phyloP scores from a whole-genome alignment of 2,888 invertebrate genomes.

The Drosophila picticornis region DNA sequence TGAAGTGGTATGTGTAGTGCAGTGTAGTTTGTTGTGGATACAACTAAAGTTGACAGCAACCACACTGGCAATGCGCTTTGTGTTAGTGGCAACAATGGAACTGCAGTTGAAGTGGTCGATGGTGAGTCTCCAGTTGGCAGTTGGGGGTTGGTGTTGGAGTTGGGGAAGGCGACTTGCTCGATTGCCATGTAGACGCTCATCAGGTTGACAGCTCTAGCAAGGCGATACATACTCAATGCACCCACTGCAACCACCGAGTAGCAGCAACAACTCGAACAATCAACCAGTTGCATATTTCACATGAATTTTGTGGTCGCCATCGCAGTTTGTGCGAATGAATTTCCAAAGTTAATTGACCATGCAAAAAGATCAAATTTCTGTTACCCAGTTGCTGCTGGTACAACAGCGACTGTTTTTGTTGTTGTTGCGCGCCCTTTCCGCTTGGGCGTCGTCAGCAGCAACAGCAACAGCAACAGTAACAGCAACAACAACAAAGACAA shows the following conservation, averaged over 20 bases:
- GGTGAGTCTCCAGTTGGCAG: not conserved
- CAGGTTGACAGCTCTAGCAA: slow-evolving; percentile 71
- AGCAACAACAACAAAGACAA: slow-evolving; percentile 14
- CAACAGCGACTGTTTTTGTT: slow-evolving; percentile 25
- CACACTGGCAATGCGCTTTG: slow-evolving; percentile 32
- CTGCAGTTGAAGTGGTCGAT: slow-evolving; percentile 5
- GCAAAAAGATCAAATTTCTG: slow-evolving; percentile 73
- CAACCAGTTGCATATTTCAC: slow-evolving; percentile 58
- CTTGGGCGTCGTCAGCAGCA: slow-evolving; percentile 16
- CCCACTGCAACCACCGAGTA: slow-evolving; percentile 41
- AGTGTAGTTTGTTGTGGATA: slow-evolving; percentile 37
- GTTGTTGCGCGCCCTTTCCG: slow-evolving; percentile 42
- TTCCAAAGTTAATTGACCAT: slow-evolving; percentile 75
- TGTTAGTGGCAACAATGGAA: slow-evolving; percentile 43
- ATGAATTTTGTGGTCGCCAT: slow-evolving; percentile 61
- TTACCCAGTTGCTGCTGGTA: slow-evolving; percentile 22
- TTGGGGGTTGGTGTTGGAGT: not conserved
- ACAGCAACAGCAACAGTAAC: slow-evolving; percentile 12
- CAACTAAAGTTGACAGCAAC: slow-evolving; percentile 40
- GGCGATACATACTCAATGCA: slow-evolving; percentile 67
- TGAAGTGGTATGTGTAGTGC: slow-evolving; percentile 4
- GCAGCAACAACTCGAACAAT: slow-evolving; percentile 13
- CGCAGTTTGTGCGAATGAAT: slow-evolving; percentile 56
- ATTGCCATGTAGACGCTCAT: slow-evolving; percentile 76
- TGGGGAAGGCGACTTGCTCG: slow-evolving; percentile 40